Base-by-base conservation (phyloP, 2,888 invertebrate genomes). In the Megalurothrips usitatus region DNA sequence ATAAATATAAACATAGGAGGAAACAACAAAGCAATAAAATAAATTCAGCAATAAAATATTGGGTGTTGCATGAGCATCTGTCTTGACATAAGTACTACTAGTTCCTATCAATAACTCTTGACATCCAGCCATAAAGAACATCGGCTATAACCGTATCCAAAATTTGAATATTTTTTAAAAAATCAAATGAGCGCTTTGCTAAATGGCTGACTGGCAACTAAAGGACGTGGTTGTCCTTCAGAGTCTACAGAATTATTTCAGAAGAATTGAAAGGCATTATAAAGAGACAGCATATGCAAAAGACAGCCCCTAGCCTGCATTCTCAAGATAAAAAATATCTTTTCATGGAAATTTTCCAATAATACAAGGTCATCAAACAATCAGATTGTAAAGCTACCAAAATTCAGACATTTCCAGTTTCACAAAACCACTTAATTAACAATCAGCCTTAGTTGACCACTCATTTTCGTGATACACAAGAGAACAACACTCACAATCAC, bases 401-500 rank as follows among this genome's bases (percentile, higher is more conserved):
- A 58, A 58, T 58, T 58, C 58, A 58, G 58, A 58, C 11, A 14
- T 14, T 58, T 58, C 14, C 19, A 17, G 17, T 58, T 58, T 58
- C 19, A 17, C 58, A 58, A 58, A 14, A 58, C 58, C 19, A 58
- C 58, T 58, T 58, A 58, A 4, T 19, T 14, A 58, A 58, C 58
- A 58, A 58, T 58, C 58, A 58, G 58, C 58, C 58, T 58, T 58
- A 58, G 14, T 19, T 58, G 58, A 58, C 58, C 58, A 58, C 58
- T 19, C 58, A 58, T 58, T 19, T 58, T 58, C 17, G 14, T 19
- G 17, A 58, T 19, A 58, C 58, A 58, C 19, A 58, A 14, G 17
- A 17, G 58, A 58, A 58, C 19, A 58, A 17, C 58, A 58, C 17
- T 58, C 58, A 58, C 19, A 58, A 58, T 58, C 58, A 58, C 58